Percentiles rank a stretch among this genome's conserved stretches.
These are phyloP conservation scores for Acyrthosiphon pisum DNA, from an alignment of 1,140 invertebrate genomes.

Conservation along the genomic window DNA sequence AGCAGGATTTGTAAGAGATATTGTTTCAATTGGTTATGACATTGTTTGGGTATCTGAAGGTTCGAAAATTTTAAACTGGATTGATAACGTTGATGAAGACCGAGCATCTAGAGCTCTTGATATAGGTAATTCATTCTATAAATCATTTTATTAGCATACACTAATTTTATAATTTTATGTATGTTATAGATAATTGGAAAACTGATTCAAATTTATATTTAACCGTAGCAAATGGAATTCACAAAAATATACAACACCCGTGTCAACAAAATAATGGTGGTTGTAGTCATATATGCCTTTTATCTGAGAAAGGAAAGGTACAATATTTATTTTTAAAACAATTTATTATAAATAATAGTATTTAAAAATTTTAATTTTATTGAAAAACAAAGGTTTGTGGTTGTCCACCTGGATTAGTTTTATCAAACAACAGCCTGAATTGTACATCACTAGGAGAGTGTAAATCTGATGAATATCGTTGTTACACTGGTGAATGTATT, in stretches of 20 bases:
- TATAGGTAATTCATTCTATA: conserved; percentile 13
- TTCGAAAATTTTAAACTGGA: conserved; percentile 58
- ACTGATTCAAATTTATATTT: conserved; percentile 61
- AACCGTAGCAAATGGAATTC: conserved; percentile 60
- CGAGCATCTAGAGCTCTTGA: conserved; percentile 55
- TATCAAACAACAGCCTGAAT: conserved; percentile 65
- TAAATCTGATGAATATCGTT: conserved; percentile 60
- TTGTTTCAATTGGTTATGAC: conserved; percentile 32
- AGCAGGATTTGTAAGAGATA: conserved; percentile 24
- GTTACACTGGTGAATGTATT: conserved; percentile 61
- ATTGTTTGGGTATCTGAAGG: conserved; percentile 52
- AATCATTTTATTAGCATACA: not conserved
- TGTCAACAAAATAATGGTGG: conserved; percentile 72
- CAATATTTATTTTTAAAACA: not conserved
- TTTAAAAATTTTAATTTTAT: conserved; percentile 41
- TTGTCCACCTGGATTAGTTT: conserved; percentile 69
- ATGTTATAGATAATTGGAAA: conserved; percentile 50
- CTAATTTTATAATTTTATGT: not conserved
- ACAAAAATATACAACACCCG: conserved; percentile 65
- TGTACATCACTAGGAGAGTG: conserved; percentile 64
- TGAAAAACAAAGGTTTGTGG: conserved; percentile 65
- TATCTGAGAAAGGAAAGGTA: conserved; percentile 53
- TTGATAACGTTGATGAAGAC: conserved; percentile 41
- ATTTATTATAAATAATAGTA: conserved; percentile 60
- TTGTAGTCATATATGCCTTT: conserved; percentile 63